A percentile compares a stretch with the other conserved stretches of the same genome.
Evolutionary conservation across 2,888 invertebrate species (phyloP).

Genomic region (Spilosoma lubricipeda): DNA sequence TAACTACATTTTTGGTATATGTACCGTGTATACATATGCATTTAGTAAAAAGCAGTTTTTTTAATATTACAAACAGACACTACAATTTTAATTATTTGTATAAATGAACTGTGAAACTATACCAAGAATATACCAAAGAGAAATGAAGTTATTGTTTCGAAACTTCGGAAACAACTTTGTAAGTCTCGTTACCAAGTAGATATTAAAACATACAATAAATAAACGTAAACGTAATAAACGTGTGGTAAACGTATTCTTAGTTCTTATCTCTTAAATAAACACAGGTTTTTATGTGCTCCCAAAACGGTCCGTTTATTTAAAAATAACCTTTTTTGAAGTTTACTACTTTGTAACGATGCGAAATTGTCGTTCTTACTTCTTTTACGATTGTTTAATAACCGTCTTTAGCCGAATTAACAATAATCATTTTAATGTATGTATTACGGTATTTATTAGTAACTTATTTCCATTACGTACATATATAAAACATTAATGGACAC

Average conservation of each 20-base stretch:
- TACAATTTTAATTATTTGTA: too few species aligned
- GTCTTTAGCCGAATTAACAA: background rate
- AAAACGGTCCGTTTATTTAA: constrained; percentile 33
- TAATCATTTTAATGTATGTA: background rate
- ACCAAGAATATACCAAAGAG: constrained; percentile 29
- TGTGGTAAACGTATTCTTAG: constrained; percentile 13
- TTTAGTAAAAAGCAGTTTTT: too few species aligned
- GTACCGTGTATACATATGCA: too few species aligned
- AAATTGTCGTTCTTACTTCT: background rate
- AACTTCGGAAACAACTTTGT: constrained; percentile 23
- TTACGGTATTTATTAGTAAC: background rate
- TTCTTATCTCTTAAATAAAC: constrained; percentile 28
- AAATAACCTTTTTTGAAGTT: constrained; percentile 28
- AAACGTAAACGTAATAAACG: constrained; percentile 23
- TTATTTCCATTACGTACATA: background rate
- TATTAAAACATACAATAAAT: constrained; percentile 30
- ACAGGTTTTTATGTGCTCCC: constrained; percentile 25
- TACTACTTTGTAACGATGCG: constrained; percentile 13
- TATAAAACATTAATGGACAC: too few species aligned
- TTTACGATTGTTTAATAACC: background rate
- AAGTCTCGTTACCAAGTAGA: constrained; percentile 30
- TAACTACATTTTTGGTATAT: too few species aligned
- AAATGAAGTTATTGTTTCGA: constrained; percentile 30
- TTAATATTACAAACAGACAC: too few species aligned
- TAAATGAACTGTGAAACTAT: constrained; percentile 14